Evolutionary conservation across 2,797 vertebrate species (phyloP), one percentile per base, ranked within the genome.

Genomic region (Platalea minor): DNA sequence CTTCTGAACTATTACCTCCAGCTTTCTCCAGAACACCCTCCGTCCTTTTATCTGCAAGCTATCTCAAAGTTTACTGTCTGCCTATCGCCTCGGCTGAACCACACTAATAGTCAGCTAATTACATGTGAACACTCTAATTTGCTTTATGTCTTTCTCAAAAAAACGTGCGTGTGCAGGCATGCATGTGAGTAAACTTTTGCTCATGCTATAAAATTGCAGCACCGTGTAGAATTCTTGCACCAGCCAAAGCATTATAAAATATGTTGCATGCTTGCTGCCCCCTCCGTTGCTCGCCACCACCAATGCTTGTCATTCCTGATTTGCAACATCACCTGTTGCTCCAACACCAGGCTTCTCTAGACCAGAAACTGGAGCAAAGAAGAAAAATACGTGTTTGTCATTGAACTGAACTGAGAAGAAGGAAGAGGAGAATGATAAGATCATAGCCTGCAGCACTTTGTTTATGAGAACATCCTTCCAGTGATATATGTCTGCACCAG

Each of bases 401-500:
- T 91, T 97, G 96, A 97, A 93, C 88, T 94, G 95, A 95, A 89
- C 95, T 79, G 88, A 86, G 93, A 96, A 96, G 92, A 97, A 96
- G 95, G 93, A 96, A 96, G 95, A 95, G 82, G 89, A 92, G 88
- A 93, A 94, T 11, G 97, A 97, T 95, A 97, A 96, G 97, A 97
- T 97, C 94, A 72, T 87, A 88, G 95, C 95, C 86, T 70, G 91
- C 74, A 91, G 94, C 77, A 85, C 89, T 97, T 97, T 96, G 95
- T 97, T 97, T 97, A 97, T 96, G 96, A 97, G 97, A 97, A 96
- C 92, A 96, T 96, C 90, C 93, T 96, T 97, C 85, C 54, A 91
- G 92, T 96, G 84, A 97, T 97, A 94, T 96, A 92, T 96, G 95
- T 91, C 94, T 96, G 96, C 95, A 95, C 96, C 95, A 93, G 95